phyloP scores from a whole-genome alignment of 1,140 invertebrate species.

The Micrasema longulum region DNA sequence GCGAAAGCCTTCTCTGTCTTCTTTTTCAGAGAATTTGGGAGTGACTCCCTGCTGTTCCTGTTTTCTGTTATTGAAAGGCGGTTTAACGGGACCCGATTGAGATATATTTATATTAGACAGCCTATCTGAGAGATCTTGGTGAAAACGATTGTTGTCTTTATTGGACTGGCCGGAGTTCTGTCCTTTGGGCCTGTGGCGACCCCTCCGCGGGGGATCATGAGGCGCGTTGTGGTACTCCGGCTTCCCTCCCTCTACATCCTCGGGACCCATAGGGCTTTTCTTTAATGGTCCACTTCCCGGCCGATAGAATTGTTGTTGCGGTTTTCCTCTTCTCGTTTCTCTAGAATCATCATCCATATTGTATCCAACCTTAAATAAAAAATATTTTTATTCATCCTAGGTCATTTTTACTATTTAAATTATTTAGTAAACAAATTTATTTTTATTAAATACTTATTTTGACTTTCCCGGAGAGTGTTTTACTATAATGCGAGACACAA shows the following conservation, averaged over 20 bases:
- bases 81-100: slow-evolving; percentile 39
- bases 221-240: slow-evolving; percentile 56
- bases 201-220: slow-evolving; percentile 55
- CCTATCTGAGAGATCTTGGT: slow-evolving; percentile 43
- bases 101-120: slow-evolving; percentile 33
- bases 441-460: too few relatives aligned
- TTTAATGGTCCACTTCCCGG: slow-evolving; percentile 67
- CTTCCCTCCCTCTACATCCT: slow-evolving; percentile 52
- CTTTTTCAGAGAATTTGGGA: too few relatives aligned
- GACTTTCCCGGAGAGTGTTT: too few relatives aligned
- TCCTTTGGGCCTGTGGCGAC: slow-evolving; percentile 61
- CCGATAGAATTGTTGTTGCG: slow-evolving; percentile 66
- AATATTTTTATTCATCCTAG: too few relatives aligned
- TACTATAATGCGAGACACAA: too few relatives aligned
- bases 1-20: slow-evolving; percentile 40
- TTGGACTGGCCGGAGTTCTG: slow-evolving; percentile 60
- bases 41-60: slow-evolving; percentile 64
- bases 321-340: slow-evolving; percentile 66
- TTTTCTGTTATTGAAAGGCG: slow-evolving; percentile 59
- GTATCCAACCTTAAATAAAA: slow-evolving; percentile 47
- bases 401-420: too few relatives aligned
- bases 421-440: too few relatives aligned
- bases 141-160: slow-evolving; percentile 45
- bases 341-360: slow-evolving; percentile 68
- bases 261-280: slow-evolving; percentile 55